Evolutionary conservation across 2,888 invertebrate genomes (phyloP).

Genomic region (Argyresthia albistria): DNA sequence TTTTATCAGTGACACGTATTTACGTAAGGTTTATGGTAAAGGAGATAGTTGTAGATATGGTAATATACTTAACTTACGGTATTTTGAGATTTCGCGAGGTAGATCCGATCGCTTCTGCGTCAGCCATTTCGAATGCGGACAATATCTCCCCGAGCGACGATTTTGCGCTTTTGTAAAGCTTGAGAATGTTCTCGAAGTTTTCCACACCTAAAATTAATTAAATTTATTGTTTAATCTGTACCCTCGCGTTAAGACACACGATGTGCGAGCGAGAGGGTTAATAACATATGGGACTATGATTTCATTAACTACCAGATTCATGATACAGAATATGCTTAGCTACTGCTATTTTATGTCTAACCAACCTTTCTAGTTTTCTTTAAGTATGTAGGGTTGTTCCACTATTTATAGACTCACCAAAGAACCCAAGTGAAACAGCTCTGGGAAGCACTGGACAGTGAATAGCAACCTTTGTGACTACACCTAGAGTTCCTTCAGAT

Average conservation of each 20-base stretch:
- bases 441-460: conserved; percentile 90
- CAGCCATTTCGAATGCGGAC: conserved; percentile 97
- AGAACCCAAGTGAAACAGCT: conserved; percentile 88
- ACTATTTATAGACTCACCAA: conserved; percentile 74
- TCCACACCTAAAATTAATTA: conserved; percentile 72
- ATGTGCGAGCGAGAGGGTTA: no score
- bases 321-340: no score
- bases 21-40: no score
- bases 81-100: conserved; percentile 71
- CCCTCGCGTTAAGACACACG: no score
- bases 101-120: conserved; percentile 79
- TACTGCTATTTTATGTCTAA: no score
- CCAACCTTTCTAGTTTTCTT: no score
- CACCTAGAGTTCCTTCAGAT: conserved; percentile 96
- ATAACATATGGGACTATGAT: no score
- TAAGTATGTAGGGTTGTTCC: neutral
- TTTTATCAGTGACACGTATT: no score
- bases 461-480: conserved; percentile 93
- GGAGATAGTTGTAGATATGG: no score
- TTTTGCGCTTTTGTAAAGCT: conserved; percentile 83
- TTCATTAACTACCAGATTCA: no score
- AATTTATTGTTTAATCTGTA: no score
- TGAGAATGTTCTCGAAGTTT: conserved; percentile 83
- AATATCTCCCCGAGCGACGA: conserved; percentile 87
- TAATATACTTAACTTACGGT: no score